phyloP scores from a whole-genome alignment of 37 sponge, comb jelly and placozoan species.

The Aphrocallistes beatrix region DNA sequence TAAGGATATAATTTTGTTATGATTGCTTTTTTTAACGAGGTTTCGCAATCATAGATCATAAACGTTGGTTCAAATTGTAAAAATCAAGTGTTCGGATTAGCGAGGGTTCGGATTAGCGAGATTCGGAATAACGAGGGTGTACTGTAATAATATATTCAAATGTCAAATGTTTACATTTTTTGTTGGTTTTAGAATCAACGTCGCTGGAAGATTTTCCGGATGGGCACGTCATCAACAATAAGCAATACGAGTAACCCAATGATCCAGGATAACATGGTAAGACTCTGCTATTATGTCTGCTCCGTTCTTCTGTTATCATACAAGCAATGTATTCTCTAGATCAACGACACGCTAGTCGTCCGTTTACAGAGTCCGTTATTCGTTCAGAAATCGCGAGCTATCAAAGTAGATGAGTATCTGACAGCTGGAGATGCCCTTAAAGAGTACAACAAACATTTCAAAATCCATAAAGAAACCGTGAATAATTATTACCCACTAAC shows the following conservation, averaged over 20 bases:
- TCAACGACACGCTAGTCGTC: neutral
- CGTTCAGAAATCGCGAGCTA: neutral
- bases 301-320: neutral
- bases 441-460: neutral
- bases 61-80: no score
- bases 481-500: neutral
- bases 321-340: neutral
- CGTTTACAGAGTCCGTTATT: neutral
- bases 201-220: neutral
- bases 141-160: neutral
- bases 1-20: no score
- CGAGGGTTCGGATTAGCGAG: no score
- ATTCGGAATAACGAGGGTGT: no score
- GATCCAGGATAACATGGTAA: neutral
- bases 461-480: neutral
- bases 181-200: neutral
- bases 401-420: neutral
- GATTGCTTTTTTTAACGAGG: no score
- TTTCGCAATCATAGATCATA: no score
- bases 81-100: no score
- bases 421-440: conserved; percentile 4
- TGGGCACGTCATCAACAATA: neutral
- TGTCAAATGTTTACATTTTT: neutral
- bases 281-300: neutral
- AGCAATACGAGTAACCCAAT: neutral